Percentiles rank a stretch among this genome's conserved stretches.
phyloP scores from a whole-genome alignment of 2,888 invertebrate genomes.

The Oxycera nigricornis region DNA sequence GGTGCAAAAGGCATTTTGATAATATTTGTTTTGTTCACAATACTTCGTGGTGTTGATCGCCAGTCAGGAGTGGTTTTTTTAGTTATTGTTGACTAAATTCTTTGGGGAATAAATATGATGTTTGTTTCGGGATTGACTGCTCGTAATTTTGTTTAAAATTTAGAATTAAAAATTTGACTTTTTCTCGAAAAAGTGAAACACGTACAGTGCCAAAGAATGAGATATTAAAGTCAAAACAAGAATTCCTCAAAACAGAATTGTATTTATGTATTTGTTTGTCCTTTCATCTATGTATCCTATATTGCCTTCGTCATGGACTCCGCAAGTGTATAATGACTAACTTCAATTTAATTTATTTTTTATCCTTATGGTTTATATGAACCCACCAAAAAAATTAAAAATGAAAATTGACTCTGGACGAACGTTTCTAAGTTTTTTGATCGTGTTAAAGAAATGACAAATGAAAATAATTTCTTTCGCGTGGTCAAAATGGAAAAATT shows the following conservation, averaged over 20 bases:
- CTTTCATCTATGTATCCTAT: background rate
- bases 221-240: conserved; percentile 24
- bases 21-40: background rate
- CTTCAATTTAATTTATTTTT: background rate
- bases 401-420: background rate
- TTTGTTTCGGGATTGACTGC: conserved; percentile 27
- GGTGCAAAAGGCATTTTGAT: conserved; percentile 6
- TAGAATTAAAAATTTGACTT: background rate
- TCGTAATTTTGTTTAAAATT: background rate
- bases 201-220: conserved; percentile 37
- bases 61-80: background rate
- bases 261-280: background rate
- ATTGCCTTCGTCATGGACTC: background rate
- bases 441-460: too few species aligned
- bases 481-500: background rate
- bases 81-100: background rate
- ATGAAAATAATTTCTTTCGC: too few species aligned
- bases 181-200: conserved; percentile 8
- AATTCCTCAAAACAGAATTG: conserved; percentile 15
- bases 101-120: background rate
- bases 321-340: background rate
- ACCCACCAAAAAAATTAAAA: conserved; percentile 27
- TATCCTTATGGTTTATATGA: background rate
- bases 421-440: background rate
- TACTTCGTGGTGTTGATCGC: background rate